These are phyloP conservation scores for Euglossa dilemma DNA, from an alignment of 1,140 invertebrate genomes.

Conservation along the genomic window DNA sequence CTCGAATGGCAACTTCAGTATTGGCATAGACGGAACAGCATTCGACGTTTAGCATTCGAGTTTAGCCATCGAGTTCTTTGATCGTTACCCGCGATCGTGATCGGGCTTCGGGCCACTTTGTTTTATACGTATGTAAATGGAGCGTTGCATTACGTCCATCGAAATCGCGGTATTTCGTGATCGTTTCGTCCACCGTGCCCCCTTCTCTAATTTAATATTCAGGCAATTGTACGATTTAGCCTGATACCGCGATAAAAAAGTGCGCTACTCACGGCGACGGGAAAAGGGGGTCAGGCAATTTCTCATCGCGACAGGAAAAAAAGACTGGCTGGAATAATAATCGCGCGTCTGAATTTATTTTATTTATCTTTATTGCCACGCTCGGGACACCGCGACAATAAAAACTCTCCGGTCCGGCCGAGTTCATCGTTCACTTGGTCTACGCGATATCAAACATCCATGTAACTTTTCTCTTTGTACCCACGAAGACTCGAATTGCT, in stretches of 20 bases:
- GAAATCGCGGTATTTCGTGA: conserved; percentile 25
- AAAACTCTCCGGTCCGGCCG: not conserved
- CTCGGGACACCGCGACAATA: not conserved
- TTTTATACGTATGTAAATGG: conserved; percentile 2
- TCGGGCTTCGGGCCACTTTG: not conserved
- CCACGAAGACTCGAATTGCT: not conserved
- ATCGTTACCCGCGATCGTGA: not conserved
- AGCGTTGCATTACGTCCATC: not conserved
- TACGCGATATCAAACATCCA: conserved; percentile 2
- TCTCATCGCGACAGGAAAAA: conserved; percentile 4
- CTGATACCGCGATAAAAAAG: conserved; percentile 22
- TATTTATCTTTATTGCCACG: conserved; percentile 28
- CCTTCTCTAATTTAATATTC: conserved; percentile 35
- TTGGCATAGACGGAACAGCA: too few relatives aligned
- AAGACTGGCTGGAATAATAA: conserved; percentile 27
- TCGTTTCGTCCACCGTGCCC: not conserved
- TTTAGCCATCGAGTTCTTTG: too few relatives aligned
- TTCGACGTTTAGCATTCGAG: too few relatives aligned
- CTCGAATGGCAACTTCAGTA: too few relatives aligned
- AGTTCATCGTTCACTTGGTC: conserved; percentile 3
- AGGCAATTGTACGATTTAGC: conserved; percentile 21
- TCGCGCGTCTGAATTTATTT: conserved; percentile 22
- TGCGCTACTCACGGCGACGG: not conserved
- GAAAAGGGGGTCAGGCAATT: conserved; percentile 18
- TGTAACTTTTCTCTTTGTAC: not conserved